A percentile compares a stretch with the other conserved stretches of the same genome.
These are phyloP conservation scores for Carassius auratus DNA, from an alignment of 2,113 vertebrate genomes.

Conservation along the genomic window DNA sequence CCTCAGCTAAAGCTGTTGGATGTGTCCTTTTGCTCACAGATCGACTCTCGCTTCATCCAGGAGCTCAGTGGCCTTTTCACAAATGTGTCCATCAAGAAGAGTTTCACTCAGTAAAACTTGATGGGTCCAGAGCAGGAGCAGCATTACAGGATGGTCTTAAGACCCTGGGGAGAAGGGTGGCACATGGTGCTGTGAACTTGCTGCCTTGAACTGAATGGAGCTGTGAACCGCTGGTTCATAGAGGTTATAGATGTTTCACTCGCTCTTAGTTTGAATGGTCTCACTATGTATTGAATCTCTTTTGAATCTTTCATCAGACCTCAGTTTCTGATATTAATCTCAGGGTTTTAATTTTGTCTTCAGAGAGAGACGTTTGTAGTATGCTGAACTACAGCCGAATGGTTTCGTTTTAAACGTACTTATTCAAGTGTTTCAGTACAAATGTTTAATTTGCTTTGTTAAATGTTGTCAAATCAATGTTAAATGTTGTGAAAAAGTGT, in stretches of 20 bases:
- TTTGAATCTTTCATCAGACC: constrained; percentile 45
- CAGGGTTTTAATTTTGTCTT: constrained; percentile 68
- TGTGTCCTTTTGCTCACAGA: constrained; percentile 97
- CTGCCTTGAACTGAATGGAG: constrained; percentile 34
- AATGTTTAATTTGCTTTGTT: constrained; percentile 24
- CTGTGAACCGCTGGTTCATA: constrained; percentile 16
- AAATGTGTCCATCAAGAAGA: constrained; percentile 94
- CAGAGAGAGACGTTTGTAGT: constrained; percentile 24
- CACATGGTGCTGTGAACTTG: constrained; percentile 10
- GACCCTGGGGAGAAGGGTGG: background rate
- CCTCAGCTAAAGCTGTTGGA: constrained; percentile 89
- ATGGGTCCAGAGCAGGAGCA: background rate
- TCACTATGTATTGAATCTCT: constrained; percentile 28
- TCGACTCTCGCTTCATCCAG: constrained; percentile 89
- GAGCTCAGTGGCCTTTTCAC: constrained; percentile 89
- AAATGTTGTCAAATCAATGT: constrained; percentile 4
- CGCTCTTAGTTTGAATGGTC: background rate
- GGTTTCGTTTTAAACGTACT: constrained; percentile 41
- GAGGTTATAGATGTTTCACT: constrained; percentile 7
- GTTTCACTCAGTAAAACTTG: constrained; percentile 90
- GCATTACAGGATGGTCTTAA: background rate
- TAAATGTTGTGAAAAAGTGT: constrained; percentile 15
- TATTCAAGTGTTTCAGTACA: background rate
- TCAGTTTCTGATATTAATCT: constrained; percentile 67
- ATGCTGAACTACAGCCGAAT: constrained; percentile 20